phyloP scores from a whole-genome alignment of 2,113 vertebrate genomes.

The Campylorhamphus procurvoides region DNA sequence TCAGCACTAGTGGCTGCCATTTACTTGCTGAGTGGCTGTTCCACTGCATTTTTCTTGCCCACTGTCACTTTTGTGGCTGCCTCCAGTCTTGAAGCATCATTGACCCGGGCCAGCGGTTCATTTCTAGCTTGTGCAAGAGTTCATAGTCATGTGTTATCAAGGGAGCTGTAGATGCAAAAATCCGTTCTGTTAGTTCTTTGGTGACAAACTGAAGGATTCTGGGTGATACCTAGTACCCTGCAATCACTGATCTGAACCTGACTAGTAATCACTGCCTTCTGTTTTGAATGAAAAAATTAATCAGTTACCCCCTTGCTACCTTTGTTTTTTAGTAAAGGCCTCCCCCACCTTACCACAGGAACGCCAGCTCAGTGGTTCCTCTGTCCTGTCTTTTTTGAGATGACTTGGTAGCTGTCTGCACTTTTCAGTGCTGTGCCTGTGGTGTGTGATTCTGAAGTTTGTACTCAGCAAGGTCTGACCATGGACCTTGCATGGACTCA shows the following conservation, averaged over 20 bases:
- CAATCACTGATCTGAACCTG: neutral
- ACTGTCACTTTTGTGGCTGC: neutral
- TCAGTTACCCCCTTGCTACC: neutral
- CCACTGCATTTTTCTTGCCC: neutral
- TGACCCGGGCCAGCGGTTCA: neutral
- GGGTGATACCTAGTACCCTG: neutral
- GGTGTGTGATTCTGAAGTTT: neutral
- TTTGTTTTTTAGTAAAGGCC: neutral
- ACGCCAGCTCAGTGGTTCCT: neutral
- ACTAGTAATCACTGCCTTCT: neutral
- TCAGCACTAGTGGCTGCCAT: neutral
- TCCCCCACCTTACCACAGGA: neutral
- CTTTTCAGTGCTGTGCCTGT: neutral
- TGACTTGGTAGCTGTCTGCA: neutral
- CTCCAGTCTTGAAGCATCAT: neutral
- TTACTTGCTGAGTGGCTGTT: neutral
- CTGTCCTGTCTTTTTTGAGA: fast-evolving
- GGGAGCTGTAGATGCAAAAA: neutral
- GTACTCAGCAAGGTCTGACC: neutral
- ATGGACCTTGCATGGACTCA: neutral
- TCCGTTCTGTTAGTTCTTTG: neutral
- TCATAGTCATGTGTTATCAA: neutral
- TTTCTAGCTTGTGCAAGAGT: neutral
- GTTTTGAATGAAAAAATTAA: neutral
- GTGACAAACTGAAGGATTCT: neutral